Base-by-base conservation (phyloP, 2,797 vertebrate genomes). In the Neosalanx taihuensis region DNA sequence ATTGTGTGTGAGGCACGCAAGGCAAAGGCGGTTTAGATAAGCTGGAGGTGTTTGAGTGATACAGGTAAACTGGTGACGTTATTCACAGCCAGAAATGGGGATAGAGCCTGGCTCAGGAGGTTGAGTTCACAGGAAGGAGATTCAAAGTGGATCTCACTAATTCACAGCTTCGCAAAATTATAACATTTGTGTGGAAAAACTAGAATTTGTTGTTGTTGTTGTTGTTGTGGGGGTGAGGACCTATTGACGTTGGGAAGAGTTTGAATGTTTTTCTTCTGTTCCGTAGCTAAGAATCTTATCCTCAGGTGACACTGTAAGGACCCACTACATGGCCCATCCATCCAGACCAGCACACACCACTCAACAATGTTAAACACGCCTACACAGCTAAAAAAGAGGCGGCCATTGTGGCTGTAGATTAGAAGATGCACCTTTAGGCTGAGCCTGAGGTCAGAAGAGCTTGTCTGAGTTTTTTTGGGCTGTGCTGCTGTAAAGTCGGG, bases 1-100 rank as follows among this genome's bases (percentile, higher is more conserved):
- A 92, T 89, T 92, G 92, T 92, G 88, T 89, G 89, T 73, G 83
- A 89, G 83, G 88, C 90, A 91, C 86, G 89, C 90, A 89, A 90
- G 88, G 90, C 86, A 82, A 89, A 91, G 90, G 90, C 83, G 85
- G 85, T 90, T 90, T 90, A 87, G 90, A 93, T 93, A 93, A 92
- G 91, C 90, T 79, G 84, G 89, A 92, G 90, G 90, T 90, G 90
- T 92, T 89, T 90, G 87, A 90, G 89, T 85, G 86, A 93, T 91
- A 88, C 88, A 92, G 91, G 91, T 92, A 89, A 92, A 92, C 89
- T 86, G 85, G 82, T 84, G 90, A 91, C 86, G 87, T 85, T 83
- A n/a, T 13, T 13, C 41, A 81, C 81, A 85, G 83, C 84, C 81
- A 76, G 84, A 76, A 85, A 85, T 72, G 78, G 82, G 83, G 81